These are phyloP conservation scores for Perizoma flavofasciatum DNA, from an alignment of 2,888 invertebrate genomes.

Conservation along the genomic window DNA sequence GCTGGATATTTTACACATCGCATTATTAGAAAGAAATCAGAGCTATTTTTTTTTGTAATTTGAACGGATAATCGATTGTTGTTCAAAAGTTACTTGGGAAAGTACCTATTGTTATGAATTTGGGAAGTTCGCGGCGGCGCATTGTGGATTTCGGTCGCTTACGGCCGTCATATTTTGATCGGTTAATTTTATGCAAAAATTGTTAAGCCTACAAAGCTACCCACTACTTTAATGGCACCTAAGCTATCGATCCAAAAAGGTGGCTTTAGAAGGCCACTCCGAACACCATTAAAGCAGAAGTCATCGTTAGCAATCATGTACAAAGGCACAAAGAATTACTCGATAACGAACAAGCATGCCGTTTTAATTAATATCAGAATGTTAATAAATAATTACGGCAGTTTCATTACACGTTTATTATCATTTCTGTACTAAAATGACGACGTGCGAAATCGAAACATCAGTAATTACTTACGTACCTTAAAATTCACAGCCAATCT, in stretches of 20 bases:
- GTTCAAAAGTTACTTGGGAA: slow-evolving; percentile 23
- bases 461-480: slow-evolving; percentile 75
- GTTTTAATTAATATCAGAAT: slow-evolving; percentile 53
- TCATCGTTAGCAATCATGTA: slow-evolving; percentile 72
- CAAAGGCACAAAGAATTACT: slow-evolving; percentile 71
- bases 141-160: slow-evolving; percentile 48
- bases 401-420: slow-evolving; percentile 28
- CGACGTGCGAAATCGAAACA: slow-evolving; percentile 71
- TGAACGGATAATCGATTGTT: slow-evolving; percentile 18
- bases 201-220: slow-evolving; percentile 67
- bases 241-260: slow-evolving; percentile 77
- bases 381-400: slow-evolving; percentile 43
- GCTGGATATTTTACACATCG: background rate
- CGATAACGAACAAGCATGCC: slow-evolving; percentile 71
- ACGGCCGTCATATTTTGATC: slow-evolving; percentile 63
- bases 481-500: slow-evolving; percentile 83
- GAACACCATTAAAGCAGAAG: slow-evolving; percentile 72
- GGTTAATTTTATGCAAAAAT: slow-evolving; percentile 73
- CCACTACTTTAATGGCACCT: slow-evolving; percentile 61
- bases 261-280: slow-evolving; percentile 65
- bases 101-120: slow-evolving; percentile 43
- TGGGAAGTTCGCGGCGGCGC: slow-evolving; percentile 66
- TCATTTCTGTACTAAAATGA: slow-evolving; percentile 43
- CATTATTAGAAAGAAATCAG: background rate
- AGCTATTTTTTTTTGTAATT: background rate